Evolutionary conservation across 2,888 invertebrate genomes (phyloP).

Genomic region (Mythimna impura): DNA sequence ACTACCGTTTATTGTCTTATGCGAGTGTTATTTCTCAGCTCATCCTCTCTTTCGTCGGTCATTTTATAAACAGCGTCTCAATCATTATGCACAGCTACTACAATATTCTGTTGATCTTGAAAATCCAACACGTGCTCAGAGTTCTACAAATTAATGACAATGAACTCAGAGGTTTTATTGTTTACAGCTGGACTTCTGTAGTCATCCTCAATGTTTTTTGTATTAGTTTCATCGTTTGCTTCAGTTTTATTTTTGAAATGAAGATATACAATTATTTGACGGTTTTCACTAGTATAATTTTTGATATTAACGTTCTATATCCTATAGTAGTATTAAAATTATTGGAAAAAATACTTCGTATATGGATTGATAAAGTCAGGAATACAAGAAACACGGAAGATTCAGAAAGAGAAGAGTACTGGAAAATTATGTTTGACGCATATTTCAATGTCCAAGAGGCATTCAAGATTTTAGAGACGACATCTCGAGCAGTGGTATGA

Average conservation of each 20-base stretch:
- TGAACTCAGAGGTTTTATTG: not conserved
- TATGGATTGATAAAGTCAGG: constrained; percentile 22
- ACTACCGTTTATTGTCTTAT: too few relatives aligned
- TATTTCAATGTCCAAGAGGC: constrained; percentile 16
- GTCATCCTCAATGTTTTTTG: constrained; percentile 7
- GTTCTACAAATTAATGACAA: constrained; percentile 1
- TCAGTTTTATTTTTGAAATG: not conserved
- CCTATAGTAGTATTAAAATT: constrained; percentile 6
- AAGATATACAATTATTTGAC: not conserved
- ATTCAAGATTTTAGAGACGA: constrained; percentile 11
- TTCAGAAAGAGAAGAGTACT: not conserved
- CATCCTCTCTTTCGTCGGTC: not conserved
- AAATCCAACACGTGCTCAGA: constrained; percentile 17
- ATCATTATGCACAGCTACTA: not conserved
- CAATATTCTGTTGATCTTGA: constrained; percentile 23
- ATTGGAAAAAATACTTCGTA: not conserved
- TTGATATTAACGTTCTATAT: constrained; percentile 14
- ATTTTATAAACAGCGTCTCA: not conserved
- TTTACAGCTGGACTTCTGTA: constrained; percentile 18
- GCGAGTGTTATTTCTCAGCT: not conserved
- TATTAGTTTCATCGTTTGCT: not conserved
- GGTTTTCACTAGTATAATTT: not conserved
- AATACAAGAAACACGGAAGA: not conserved
- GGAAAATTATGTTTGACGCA: not conserved
- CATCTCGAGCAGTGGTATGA: constrained; percentile 20